Base-by-base conservation (phyloP, 2,113 vertebrate species). In the Sclerurus mexicanus region DNA sequence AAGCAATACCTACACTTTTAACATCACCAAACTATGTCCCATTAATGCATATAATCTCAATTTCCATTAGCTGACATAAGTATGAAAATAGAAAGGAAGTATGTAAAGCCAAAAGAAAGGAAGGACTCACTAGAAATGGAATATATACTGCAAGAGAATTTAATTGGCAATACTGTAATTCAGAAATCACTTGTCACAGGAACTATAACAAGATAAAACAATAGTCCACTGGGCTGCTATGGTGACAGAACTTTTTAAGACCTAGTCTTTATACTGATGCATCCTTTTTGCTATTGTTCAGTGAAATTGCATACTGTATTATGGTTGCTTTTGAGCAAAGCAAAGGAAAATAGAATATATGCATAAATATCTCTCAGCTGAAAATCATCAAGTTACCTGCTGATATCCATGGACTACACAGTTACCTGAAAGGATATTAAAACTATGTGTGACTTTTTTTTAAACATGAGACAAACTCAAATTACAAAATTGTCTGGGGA, bases 21-120 rank as follows among this genome's bases (percentile, higher is more conserved):
- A 86, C 27, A 77, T 60, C 24, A 73, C 25, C 27, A 73, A 88
- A 93, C 22, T 56, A 10, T n/a, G 50, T 77, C 77, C 63, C 90
- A 89, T 81, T 96, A 93, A 93, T 44, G 64, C n/a, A 60, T 22
- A 67, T 86, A 96, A 76, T 87, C 86, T 95, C 28, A 37, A 30
- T 94, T 96, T 96, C 87, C 53, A 75, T 92, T 97, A 93, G 56
- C 50, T 87, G 80, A 59, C 60, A 89, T 93, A 92, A 58, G 66
- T 27, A 69, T 28, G 31, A 95, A 86, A 94, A 52, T 58, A 78
- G 37, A 86, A 92, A 74, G 14, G 30, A 94, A 62, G 24, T 3
- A 71, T 56, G 22, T n/a, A 72, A 95, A 84, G 52, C 30, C 50
- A 75, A 96, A 87, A 93, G 19, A 67, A 35, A 76, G 13, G 40